Evolutionary conservation across 1,140 invertebrate species (phyloP).

Genomic region (Venturia canescens): DNA sequence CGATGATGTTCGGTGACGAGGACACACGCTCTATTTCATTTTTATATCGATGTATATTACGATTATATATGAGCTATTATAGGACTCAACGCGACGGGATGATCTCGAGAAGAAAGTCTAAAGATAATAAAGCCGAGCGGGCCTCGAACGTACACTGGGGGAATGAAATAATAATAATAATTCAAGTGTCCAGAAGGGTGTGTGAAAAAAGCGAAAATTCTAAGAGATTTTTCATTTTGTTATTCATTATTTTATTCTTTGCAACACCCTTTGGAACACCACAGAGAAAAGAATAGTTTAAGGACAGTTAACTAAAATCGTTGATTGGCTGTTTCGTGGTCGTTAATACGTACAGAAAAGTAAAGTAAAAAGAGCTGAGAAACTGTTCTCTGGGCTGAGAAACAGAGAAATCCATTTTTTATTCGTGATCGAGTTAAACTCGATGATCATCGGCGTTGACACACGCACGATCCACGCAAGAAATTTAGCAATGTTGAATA

Average conservation of each 20-base stretch:
- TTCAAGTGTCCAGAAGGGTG: background rate
- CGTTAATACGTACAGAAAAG: background rate
- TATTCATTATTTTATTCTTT: too few relatives aligned
- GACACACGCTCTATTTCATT: conserved; percentile 4
- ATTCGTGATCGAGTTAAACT: conserved; percentile 10
- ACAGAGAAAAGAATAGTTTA: too few relatives aligned
- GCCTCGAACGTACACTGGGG: background rate
- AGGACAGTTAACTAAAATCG: background rate
- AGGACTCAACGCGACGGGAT: background rate
- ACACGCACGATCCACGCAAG: too few relatives aligned
- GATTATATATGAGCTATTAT: background rate
- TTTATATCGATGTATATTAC: conserved; percentile 21
- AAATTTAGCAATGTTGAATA: background rate
- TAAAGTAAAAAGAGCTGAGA: background rate
- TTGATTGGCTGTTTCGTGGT: background rate
- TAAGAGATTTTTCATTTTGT: too few relatives aligned
- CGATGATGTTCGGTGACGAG: background rate
- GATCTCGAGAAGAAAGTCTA: background rate
- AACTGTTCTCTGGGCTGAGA: too few relatives aligned
- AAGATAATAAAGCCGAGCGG: conserved; percentile 11
- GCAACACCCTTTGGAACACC: too few relatives aligned
- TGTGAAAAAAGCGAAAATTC: background rate
- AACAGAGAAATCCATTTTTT: background rate
- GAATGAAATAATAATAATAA: background rate
- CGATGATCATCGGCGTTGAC: background rate